Conservation (phyloP, 92 coral and sea anemone genomes). For the Micromussa lordhowensis region DNA sequence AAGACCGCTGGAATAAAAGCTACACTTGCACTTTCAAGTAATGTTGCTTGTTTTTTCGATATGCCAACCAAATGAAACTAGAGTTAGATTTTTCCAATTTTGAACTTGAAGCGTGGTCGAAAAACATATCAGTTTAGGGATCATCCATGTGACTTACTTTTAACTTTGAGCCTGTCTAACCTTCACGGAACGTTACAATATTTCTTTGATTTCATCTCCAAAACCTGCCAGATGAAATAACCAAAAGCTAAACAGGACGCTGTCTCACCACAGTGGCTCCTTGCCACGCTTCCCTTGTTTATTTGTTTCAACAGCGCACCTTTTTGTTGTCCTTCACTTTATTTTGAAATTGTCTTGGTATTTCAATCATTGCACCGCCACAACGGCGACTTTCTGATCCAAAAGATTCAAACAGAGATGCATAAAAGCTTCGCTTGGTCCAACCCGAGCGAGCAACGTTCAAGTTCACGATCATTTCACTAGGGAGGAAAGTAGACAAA, state of each 20-base stretch:
- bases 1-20: not conserved
- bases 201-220: not conserved
- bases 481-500: not conserved
- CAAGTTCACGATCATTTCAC: not conserved
- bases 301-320: not conserved
- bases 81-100: not conserved
- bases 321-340: not conserved
- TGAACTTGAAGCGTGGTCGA: not conserved
- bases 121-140: not conserved
- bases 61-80: not conserved
- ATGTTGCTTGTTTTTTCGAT: not conserved
- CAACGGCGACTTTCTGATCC: not conserved
- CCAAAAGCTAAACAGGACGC: not conserved
- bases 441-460: not conserved
- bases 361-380: not conserved
- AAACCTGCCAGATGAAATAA: not conserved
- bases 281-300: not conserved
- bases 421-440: not conserved
- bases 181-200: no score
- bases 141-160: not conserved
- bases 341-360: not conserved
- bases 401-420: not conserved
- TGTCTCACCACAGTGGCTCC: not conserved
- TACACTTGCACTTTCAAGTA: not conserved
- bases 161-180: not conserved